Evolutionary conservation across 2,888 invertebrate genomes (phyloP).

Genomic region (Hartigia nigra): DNA sequence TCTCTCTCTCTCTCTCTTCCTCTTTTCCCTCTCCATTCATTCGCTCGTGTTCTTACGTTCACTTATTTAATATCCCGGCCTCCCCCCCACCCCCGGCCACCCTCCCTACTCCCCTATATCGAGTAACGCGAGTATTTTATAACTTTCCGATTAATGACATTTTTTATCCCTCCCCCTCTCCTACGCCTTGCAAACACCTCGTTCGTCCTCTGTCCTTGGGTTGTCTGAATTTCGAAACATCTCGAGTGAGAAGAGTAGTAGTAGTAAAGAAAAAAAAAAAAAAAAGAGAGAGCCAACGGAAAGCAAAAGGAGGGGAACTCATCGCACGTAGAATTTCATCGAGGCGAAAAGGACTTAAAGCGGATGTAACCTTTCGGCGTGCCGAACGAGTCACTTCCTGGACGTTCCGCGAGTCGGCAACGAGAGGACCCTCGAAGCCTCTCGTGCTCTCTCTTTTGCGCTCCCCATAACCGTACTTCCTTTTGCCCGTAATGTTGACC

Average conservation of each 20-base stretch:
- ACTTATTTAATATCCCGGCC: neutral
- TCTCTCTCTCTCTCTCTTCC: neutral
- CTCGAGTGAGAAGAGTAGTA: neutral
- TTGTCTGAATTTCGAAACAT: neutral
- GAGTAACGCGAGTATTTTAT: neutral
- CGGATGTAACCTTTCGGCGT: neutral
- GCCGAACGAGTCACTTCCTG: neutral
- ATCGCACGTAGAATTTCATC: neutral
- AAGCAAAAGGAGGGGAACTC: neutral
- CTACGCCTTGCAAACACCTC: neutral
- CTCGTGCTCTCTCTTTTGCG: slow-evolving; percentile 25
- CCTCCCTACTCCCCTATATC: slow-evolving; percentile 16
- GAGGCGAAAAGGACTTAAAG: neutral
- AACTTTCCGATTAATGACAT: neutral
- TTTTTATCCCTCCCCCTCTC: too few species aligned
- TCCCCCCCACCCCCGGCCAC: slow-evolving; percentile 29
- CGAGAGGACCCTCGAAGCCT: slow-evolving; percentile 1
- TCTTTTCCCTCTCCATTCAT: slow-evolving; percentile 23
- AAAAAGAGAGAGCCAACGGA: neutral
- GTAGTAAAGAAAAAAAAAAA: neutral
- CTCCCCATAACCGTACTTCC: slow-evolving; percentile 10
- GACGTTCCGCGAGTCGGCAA: neutral
- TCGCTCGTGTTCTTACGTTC: slow-evolving; percentile 27
- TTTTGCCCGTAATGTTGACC: neutral
- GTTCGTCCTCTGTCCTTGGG: neutral